A percentile compares a stretch with the other conserved stretches of the same genome.
These are phyloP conservation scores for Xyrichtys novacula DNA, from an alignment of 2,797 vertebrate species.

Conservation along the genomic window DNA sequence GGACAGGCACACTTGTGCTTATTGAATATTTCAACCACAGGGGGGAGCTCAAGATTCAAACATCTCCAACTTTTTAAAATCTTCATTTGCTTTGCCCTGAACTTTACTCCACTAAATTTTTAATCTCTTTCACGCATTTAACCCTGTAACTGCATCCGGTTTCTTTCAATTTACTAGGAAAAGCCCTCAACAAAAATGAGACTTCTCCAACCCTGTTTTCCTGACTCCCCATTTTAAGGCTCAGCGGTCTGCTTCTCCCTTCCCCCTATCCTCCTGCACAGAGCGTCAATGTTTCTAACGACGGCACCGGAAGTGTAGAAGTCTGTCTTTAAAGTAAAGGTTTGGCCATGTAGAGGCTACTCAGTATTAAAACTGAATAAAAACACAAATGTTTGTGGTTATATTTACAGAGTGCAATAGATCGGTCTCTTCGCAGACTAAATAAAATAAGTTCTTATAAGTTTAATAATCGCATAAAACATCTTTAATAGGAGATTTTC, in stretches of 20 bases:
- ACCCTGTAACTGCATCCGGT: neutral
- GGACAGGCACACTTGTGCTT: too few relatives aligned
- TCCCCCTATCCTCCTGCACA: constrained; percentile 30
- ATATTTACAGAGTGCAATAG: too few relatives aligned
- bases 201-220: constrained; percentile 3
- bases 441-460: too few relatives aligned
- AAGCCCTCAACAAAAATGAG: neutral
- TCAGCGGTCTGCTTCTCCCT: constrained; percentile 24
- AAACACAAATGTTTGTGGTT: too few relatives aligned
- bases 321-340: neutral
- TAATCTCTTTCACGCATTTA: neutral
- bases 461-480: too few relatives aligned
- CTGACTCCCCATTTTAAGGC: constrained; percentile 40
- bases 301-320: constrained; percentile 32
- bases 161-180: accelerated
- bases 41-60: constrained; percentile 12
- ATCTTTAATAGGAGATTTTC: too few relatives aligned
- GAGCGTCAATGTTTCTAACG: neutral
- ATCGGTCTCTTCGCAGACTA: too few relatives aligned
- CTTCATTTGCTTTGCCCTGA: neutral
- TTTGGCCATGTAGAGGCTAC: too few relatives aligned
- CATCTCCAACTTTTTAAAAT: neutral
- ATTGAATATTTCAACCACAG: neutral
- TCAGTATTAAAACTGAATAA: too few relatives aligned
- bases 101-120: neutral